phyloP scores from a whole-genome alignment of 1,140 invertebrate species.

The Antheraea pernyi region DNA sequence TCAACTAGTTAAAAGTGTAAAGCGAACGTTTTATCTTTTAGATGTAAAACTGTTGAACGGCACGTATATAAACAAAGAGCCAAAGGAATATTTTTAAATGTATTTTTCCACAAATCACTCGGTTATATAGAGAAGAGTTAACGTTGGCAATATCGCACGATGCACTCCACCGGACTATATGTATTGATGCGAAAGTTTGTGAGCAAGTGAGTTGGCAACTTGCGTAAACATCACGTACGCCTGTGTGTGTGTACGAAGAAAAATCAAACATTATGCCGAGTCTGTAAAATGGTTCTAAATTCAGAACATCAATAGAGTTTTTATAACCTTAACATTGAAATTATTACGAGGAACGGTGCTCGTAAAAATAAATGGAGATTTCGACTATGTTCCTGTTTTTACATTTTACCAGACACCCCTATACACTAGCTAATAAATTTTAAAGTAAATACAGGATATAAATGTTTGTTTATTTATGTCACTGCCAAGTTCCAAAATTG shows the following conservation, averaged over 20 bases:
- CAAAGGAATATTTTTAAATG: background rate
- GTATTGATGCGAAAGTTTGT: background rate
- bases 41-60: background rate
- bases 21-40: conserved; percentile 1
- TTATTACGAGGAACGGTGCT: conserved; percentile 20
- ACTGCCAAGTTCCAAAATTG: background rate
- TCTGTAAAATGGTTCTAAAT: conserved; percentile 21
- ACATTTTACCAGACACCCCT: conserved; percentile 16
- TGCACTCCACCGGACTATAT: background rate
- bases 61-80: background rate
- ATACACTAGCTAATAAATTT: conserved; percentile 17
- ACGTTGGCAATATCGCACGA: background rate
- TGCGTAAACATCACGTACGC: conserved; percentile 4
- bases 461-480: background rate
- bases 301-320: conserved; percentile 26
- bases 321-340: conserved; percentile 30
- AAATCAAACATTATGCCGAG: conserved; percentile 5
- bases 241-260: background rate
- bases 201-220: background rate
- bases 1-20: background rate
- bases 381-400: conserved; percentile 15
- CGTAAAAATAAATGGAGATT: conserved; percentile 27
- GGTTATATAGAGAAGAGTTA: background rate
- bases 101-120: background rate
- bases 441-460: conserved; percentile 17